Percentiles rank a stretch among this genome's conserved stretches.
phyloP scores from a whole-genome alignment of 2,797 vertebrate species.

The Tragelaphus eurycerus region DNA sequence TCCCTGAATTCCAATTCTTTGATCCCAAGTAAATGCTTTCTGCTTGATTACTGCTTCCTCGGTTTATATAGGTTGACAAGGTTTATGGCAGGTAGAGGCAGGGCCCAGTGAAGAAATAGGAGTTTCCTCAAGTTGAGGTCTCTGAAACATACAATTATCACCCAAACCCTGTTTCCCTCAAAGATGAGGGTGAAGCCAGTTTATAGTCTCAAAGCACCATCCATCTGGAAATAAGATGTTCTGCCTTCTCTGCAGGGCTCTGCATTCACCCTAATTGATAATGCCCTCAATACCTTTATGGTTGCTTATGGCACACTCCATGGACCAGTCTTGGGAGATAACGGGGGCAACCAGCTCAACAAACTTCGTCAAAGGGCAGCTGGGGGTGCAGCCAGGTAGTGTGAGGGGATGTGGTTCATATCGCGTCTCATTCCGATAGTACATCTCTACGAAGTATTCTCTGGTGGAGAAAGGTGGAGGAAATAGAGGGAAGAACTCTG shows the following conservation, averaged over 20 bases:
- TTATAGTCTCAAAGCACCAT: background rate
- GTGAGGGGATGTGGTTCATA: constrained; percentile 85
- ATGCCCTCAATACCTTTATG: constrained; percentile 55
- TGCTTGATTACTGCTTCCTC: background rate
- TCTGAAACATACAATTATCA: background rate
- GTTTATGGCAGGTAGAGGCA: background rate
- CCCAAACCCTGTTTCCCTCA: background rate
- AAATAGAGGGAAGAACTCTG: background rate
- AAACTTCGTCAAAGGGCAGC: constrained; percentile 89
- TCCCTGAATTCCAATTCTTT: background rate
- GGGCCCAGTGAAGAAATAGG: background rate
- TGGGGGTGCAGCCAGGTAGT: constrained; percentile 87
- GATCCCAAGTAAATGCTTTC: background rate
- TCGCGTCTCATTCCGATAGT: constrained; percentile 88
- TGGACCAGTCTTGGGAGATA: constrained; percentile 85
- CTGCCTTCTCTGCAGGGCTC: background rate
- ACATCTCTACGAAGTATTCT: constrained; percentile 87
- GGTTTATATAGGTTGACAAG: background rate
- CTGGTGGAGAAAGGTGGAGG: constrained; percentile 76
- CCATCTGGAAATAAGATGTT: background rate
- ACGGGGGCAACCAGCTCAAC: constrained; percentile 85
- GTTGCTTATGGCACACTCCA: constrained; percentile 81
- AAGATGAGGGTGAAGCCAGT: background rate
- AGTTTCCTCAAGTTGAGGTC: background rate
- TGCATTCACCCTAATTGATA: background rate